phyloP scores from a whole-genome alignment of 2,113 vertebrate genomes.

The Microtus ochrogaster region DNA sequence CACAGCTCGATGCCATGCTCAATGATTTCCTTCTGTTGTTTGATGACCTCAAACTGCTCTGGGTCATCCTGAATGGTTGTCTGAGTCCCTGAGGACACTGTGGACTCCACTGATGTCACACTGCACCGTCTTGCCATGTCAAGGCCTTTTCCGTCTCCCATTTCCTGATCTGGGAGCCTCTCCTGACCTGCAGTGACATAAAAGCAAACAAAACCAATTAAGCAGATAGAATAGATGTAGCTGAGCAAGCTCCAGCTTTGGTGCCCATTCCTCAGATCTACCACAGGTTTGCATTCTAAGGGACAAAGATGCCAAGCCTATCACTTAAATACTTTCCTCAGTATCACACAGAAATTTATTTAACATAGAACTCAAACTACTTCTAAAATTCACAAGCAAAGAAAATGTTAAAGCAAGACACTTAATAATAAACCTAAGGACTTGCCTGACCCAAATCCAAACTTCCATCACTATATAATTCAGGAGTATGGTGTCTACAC shows the following conservation, averaged over 20 bases:
- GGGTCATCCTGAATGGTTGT: constrained; percentile 92
- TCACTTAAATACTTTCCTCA: neutral
- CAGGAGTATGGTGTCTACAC: neutral
- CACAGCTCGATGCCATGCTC: constrained; percentile 98
- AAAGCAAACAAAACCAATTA: constrained; percentile 21
- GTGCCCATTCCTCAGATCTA: neutral
- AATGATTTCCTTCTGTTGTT: constrained; percentile 99
- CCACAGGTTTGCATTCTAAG: neutral
- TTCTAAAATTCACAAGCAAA: constrained; percentile 20
- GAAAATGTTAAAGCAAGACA: neutral
- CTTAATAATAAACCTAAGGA: neutral
- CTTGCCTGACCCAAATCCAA: neutral
- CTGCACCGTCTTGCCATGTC: constrained; percentile 93
- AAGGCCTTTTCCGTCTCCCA: constrained; percentile 90
- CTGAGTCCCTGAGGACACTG: constrained; percentile 91
- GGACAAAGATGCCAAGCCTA: neutral
- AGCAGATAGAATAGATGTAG: neutral
- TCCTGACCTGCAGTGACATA: constrained; percentile 90
- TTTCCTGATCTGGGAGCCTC: constrained; percentile 90
- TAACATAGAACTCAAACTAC: neutral
- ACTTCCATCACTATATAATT: neutral
- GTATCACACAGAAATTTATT: neutral
- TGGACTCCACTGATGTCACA: constrained; percentile 95
- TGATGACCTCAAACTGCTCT: constrained; percentile 98
- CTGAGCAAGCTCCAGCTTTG: neutral